Conservation (phyloP, 2,797 vertebrate species). For the Girardinus metallicus region DNA sequence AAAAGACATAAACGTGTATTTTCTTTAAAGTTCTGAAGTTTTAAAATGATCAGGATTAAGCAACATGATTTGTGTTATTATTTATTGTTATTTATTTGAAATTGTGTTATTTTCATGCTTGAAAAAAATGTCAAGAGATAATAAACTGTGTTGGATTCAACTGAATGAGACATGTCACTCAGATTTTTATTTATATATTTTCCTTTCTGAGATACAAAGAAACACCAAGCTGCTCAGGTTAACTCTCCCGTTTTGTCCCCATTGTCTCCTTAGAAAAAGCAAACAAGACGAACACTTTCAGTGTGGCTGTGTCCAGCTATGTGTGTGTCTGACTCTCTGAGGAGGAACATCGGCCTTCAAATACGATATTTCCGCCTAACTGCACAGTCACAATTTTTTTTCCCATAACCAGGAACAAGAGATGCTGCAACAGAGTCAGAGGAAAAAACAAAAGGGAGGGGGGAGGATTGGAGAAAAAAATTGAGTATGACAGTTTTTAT, state of each 20-base stretch:
- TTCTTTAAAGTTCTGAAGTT: slow-evolving; percentile 14
- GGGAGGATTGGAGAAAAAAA: neutral
- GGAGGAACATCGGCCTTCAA: slow-evolving; percentile 58
- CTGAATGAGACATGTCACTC: slow-evolving; percentile 47
- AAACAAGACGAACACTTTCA: slow-evolving; percentile 52
- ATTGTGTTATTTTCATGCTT: slow-evolving; percentile 72
- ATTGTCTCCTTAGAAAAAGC: slow-evolving; percentile 25
- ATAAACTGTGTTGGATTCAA: slow-evolving; percentile 65
- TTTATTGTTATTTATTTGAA: slow-evolving; percentile 76
- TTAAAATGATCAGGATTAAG: slow-evolving; percentile 13
- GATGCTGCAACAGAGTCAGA: neutral
- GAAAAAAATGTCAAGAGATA: slow-evolving; percentile 54
- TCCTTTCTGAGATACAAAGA: neutral
- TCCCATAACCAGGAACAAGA: slow-evolving; percentile 10
- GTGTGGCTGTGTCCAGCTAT: slow-evolving; percentile 64
- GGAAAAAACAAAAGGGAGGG: neutral
- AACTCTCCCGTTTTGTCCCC: slow-evolving; percentile 51
- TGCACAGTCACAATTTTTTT: slow-evolving; percentile 46
- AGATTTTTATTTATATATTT: slow-evolving; percentile 36
- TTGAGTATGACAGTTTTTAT: slow-evolving; percentile 16
- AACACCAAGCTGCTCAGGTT: slow-evolving; percentile 27
- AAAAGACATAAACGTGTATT: neutral
- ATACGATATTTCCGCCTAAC: slow-evolving; percentile 56
- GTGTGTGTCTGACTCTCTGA: slow-evolving; percentile 39
- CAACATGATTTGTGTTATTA: slow-evolving; percentile 42